Percentiles rank a stretch among this genome's conserved stretches.
Conservation (phyloP, 2,888 invertebrate genomes). For the Idaea straminata region DNA sequence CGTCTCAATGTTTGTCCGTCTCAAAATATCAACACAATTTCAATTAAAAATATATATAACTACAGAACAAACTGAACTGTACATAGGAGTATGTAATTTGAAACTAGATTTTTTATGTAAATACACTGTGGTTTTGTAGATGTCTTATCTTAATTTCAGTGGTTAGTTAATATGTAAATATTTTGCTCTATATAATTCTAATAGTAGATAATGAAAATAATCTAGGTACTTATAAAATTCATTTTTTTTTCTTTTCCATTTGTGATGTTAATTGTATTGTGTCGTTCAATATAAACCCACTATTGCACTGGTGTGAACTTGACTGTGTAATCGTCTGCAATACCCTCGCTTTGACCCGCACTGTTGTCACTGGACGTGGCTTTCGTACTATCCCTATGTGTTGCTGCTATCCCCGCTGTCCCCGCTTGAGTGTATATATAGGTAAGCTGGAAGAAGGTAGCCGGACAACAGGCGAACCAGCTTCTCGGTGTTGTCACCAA, state of each 20-base stretch:
- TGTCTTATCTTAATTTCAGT: background rate
- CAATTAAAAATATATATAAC: background rate
- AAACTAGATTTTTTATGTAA: slow-evolving; percentile 7
- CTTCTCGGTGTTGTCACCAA: slow-evolving; percentile 83
- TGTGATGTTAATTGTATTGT: slow-evolving; percentile 75
- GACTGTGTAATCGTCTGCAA: slow-evolving; percentile 63
- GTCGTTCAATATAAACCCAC: slow-evolving; percentile 42
- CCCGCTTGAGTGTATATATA: slow-evolving; percentile 46
- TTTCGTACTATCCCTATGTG: slow-evolving; percentile 30
- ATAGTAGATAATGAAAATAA: no score
- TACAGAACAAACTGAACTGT: slow-evolving; percentile 10
- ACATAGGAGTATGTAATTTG: slow-evolving; percentile 9
- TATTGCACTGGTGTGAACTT: slow-evolving; percentile 43
- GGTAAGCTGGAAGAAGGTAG: slow-evolving; percentile 84
- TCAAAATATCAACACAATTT: no score
- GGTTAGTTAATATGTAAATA: background rate
- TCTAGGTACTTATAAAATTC: background rate
- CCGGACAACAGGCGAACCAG: slow-evolving; percentile 81
- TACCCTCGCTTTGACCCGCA: slow-evolving; percentile 31
- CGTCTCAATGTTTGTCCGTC: no score
- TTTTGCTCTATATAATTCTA: background rate
- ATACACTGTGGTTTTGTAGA: slow-evolving; percentile 7
- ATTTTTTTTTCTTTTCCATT: slow-evolving; percentile 37
- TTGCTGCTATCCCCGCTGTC: slow-evolving; percentile 31
- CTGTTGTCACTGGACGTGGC: slow-evolving; percentile 55